Base-by-base conservation (phyloP, 2,888 invertebrate genomes). In the Leptinotarsa haldemani region DNA sequence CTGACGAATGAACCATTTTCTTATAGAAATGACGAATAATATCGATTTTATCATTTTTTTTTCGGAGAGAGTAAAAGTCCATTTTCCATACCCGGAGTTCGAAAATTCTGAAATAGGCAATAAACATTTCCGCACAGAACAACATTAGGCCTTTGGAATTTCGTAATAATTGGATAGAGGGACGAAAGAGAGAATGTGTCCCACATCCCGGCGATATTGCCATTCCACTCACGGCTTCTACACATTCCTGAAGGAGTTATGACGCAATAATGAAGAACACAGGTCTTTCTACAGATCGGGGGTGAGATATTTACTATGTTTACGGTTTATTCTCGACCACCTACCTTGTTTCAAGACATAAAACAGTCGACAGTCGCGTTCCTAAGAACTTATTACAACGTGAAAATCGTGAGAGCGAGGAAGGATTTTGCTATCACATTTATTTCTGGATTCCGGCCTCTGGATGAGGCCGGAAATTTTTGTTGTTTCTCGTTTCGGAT, bases 211-310 rank as follows among this genome's bases (percentile, higher is more conserved):
- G 80, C 79, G 78, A 81, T 82, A 85, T 85, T 82, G 84, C 83
- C 82, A 85, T 85, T 84, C 85, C 83, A 82, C 80, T 80, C 85
- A 85, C 84, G 85, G 82, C 79, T 81, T 81, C 82, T 79, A 83
- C 83, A 80, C 85, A 85, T 85, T 86, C 85, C 84, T 80, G 77
- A 77, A 84, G 82, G 83, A 86, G 84, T 85, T 86, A 86, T 85
- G 85, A 85, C 82, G 86, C 85, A 86, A 86, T 86, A 86, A 86
- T 86, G 85, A 86, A 85, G 84, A 84, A 83, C 84, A 82, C 81
- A 81, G 82, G 81, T 80, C 81, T 80, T 79, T 81, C 80, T 75
- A 77, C 76, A 82, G 84, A 84, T 84, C 82, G 81, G 80, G 84
- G 83, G 82, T 79, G 78, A 81, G 84, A 84, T 83, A 83, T 81